Evolutionary conservation across 1,140 invertebrate species (phyloP), one percentile per base, ranked within the genome.

Genomic region (Euwallacea fornicatus): DNA sequence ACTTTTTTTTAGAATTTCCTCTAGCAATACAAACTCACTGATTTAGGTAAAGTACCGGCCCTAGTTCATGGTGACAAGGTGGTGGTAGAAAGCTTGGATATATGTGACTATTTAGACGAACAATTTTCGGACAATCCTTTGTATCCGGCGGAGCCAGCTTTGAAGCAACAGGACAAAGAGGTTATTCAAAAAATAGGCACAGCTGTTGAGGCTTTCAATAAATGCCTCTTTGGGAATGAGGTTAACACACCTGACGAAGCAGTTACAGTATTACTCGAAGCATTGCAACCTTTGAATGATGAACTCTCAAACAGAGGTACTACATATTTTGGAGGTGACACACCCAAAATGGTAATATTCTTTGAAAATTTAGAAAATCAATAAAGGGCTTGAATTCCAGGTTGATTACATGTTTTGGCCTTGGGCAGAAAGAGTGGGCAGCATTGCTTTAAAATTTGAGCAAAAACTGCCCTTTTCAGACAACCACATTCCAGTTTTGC

Each of bases 331-430:
- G 86, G 85, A 69, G 92, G 92, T 53, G 76, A 82, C 8, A 82
- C 85, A 63, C 91, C 92, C 7, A 91, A 90, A 16, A 93, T 93
- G 86, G 85, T 90, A 42, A 62, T 53, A 50, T 7, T 16, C 0
- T 15, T 50, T 66, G 8, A 44, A 59, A 0, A 55, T 4, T 21
- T 21, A 7, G 8, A 64, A 6, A 15, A 46, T 64, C 16, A 16
- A 21, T 16, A 64, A 47, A 9, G 11, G 6, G 41, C 50, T 69
- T 72, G 13, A 7, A 46, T 66, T 74, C 60, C 53, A 77, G 77
- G 73, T 90, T 15, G 93, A 95, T 81, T 92, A 93, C 71, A 94
- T 94, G 92, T 89, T 95, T 60, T 95, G 93, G 93, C 93, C 94
- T 3, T 95, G 91, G 91, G 90, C 89, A 73, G 93, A 95, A 82